Conservation (phyloP, 1,140 invertebrate genomes). For the Heliconius nattereri region DNA sequence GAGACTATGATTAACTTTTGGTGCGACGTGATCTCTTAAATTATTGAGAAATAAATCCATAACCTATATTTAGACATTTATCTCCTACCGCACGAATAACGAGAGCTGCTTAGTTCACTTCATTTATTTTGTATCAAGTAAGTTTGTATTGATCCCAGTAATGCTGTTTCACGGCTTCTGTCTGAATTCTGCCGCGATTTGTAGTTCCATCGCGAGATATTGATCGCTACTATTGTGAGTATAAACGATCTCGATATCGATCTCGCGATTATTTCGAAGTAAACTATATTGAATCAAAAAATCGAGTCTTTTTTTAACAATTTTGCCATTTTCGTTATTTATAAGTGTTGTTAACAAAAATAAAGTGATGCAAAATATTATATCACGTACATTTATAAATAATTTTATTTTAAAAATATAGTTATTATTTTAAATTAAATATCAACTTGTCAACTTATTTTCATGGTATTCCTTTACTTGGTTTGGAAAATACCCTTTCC, state of each 20-base stretch:
- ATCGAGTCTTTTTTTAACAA: no score
- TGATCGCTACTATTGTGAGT: neutral
- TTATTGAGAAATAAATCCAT: neutral
- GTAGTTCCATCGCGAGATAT: neutral
- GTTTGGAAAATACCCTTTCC: neutral
- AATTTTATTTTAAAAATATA: no score
- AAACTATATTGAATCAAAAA: neutral
- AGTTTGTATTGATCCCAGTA: neutral
- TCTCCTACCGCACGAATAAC: neutral
- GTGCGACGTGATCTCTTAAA: neutral
- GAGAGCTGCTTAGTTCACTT: neutral
- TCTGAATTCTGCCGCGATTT: neutral
- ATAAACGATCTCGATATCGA: neutral
- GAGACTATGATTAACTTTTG: no score
- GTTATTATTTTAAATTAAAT: neutral
- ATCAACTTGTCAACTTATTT: neutral
- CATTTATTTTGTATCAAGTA: conserved; percentile 3
- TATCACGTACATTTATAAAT: no score
- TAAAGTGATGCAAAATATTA: no score
- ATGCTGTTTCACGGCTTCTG: neutral
- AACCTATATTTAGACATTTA: neutral
- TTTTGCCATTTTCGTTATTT: no score
- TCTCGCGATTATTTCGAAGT: neutral
- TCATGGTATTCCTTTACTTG: neutral
- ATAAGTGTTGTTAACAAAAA: no score